Evolutionary conservation across 1,140 invertebrate genomes (phyloP).

Genomic region (Wiebesia pumilae): DNA sequence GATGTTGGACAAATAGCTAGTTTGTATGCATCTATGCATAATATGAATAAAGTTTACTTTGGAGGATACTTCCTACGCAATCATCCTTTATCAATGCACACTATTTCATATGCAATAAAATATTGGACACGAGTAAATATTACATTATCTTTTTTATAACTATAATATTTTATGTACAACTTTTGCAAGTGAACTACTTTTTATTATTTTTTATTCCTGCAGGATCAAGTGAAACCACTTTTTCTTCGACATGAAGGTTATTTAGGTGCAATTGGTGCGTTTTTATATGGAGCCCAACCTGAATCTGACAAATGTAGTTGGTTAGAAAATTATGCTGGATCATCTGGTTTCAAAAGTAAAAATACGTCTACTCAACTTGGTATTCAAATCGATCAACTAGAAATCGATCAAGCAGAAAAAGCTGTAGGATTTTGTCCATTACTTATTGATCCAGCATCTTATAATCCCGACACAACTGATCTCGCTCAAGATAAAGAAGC

Average conservation of each 20-base stretch:
- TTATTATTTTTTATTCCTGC: conserved; percentile 13
- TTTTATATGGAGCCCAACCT: conserved; percentile 81
- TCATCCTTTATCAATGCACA: conserved; percentile 86
- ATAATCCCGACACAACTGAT: conserved; percentile 60
- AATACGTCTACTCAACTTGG: conserved; percentile 72
- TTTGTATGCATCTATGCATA: conserved; percentile 82
- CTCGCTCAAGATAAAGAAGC: conserved; percentile 79
- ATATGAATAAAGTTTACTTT: conserved; percentile 83
- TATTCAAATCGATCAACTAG: conserved; percentile 79
- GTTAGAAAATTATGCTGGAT: conserved; percentile 86
- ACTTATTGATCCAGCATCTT: conserved; percentile 75
- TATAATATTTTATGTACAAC: conserved; percentile 27
- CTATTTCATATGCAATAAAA: conserved; percentile 84
- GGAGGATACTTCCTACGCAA: conserved; percentile 86
- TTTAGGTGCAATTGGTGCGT: conserved; percentile 86
- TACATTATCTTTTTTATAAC: not conserved
- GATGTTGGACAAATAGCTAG: conserved; percentile 87
- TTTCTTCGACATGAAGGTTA: conserved; percentile 88
- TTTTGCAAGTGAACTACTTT: too few species aligned
- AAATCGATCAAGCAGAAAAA: conserved; percentile 81
- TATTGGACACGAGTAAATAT: conserved; percentile 81
- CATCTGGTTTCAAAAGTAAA: conserved; percentile 79
- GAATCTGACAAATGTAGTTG: conserved; percentile 82
- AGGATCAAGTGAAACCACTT: conserved; percentile 81
- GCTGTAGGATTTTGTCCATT: conserved; percentile 81